Base-by-base conservation (phyloP, 2,113 vertebrate species). In the Microcebus murinus region DNA sequence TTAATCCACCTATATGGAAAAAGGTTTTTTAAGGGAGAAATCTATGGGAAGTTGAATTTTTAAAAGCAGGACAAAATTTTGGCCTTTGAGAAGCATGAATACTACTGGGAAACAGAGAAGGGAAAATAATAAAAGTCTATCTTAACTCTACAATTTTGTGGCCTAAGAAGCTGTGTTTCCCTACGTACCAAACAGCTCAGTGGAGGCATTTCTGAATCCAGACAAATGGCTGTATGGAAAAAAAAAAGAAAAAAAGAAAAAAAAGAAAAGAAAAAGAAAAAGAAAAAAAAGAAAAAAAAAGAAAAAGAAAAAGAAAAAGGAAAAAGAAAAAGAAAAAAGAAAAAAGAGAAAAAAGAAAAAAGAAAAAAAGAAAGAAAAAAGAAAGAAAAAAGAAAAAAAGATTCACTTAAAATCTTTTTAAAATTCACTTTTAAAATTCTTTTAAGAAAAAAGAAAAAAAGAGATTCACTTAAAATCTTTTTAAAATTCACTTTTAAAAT, bases 11-110 rank as follows among this genome's bases (percentile, higher is more conserved):
- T 80, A 23, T 8, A 65, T 25, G 42, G 59, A 17, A 61, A 67
- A 59, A 25, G 50, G 79, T 61, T 80, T 92, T 86, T 42, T 48
- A 1, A 77, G 61, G 25, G 1, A 90, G 34, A 91, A 87, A 65
- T 80, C 42, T 42, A 48, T 18, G 34, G 31, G 52, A 81, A 91
- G 74, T 59, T 73, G 74, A 27, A 73, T 63, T 96, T 91, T 87
- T 36, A 71, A 97, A 92, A 25, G 42, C 57, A 81, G 48, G 82
- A 61, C 52, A 81, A 57, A 95, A 91, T 73, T 73, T 42, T 1
- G 20, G 84, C 20, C 31, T 96, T 87, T 73, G 31, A 59, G 67
- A 93, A 80, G 25, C 34, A 48, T 36, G 29, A 36, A n/a, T 73
- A 42, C 18, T 65, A 39, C 0, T 55, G 36, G 74, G 67, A 81